Conservation (phyloP, 2,888 invertebrate genomes). For the Drosophila anomelani region DNA sequence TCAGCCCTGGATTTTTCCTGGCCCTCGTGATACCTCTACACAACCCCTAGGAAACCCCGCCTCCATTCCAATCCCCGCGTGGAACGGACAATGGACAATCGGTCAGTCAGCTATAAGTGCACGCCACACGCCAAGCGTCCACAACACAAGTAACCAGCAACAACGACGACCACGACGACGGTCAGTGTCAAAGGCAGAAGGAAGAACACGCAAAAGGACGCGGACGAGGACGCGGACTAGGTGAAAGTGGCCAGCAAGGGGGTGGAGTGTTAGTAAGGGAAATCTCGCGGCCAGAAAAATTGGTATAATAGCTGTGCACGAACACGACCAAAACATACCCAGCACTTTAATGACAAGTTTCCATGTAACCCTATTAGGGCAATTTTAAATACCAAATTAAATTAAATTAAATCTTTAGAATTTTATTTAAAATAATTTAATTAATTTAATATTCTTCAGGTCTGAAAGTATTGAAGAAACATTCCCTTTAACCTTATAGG, state of each 20-base stretch:
- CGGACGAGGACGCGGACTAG: slow-evolving; percentile 19
- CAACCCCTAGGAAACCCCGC: slow-evolving; percentile 6
- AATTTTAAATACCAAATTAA: too few relatives aligned
- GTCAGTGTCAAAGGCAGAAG: slow-evolving; percentile 69
- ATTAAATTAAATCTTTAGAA: background rate
- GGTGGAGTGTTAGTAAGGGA: background rate
- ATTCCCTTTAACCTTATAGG: background rate
- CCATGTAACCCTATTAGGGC: background rate
- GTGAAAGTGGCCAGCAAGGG: slow-evolving; percentile 18
- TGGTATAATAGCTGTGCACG: slow-evolving; percentile 11
- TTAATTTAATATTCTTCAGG: background rate
- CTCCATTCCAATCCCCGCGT: background rate
- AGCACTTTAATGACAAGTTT: background rate
- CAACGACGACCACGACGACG: slow-evolving; percentile 31
- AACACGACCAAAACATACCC: slow-evolving; percentile 8
- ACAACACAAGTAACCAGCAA: slow-evolving; percentile 22
- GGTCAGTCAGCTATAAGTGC: slow-evolving; percentile 40
- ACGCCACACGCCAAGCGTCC: slow-evolving; percentile 34
- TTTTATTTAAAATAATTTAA: background rate
- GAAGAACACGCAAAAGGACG: slow-evolving; percentile 41
- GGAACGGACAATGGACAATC: slow-evolving; percentile 38
- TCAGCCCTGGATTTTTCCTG: slow-evolving; percentile 28
- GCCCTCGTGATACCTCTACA: slow-evolving; percentile 4
- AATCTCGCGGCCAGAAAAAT: slow-evolving; percentile 35
- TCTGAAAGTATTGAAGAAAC: too few relatives aligned